Evolutionary conservation across 2,888 invertebrate genomes (phyloP), one percentile per base, ranked within the genome.

Genomic region (Tinea semifulvella): DNA sequence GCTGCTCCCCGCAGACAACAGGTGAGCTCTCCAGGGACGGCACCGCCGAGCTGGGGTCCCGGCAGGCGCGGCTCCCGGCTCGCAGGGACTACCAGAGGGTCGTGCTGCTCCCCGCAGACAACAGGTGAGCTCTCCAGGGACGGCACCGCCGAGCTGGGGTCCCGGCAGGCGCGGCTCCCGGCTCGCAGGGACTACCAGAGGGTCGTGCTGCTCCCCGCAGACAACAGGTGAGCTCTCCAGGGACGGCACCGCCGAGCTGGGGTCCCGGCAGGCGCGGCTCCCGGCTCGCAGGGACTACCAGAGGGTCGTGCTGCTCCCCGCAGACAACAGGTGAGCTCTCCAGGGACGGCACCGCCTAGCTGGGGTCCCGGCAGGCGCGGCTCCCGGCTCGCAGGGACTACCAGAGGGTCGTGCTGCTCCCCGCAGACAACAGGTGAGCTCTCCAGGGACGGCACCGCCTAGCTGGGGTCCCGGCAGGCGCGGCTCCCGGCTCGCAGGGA

Each of bases 171-270:
- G 51, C 90, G 92, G 58, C 90, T 89, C 83, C 85, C 60, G 38
- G 60, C 68, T 53, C 63, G 72, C 38, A 58, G 64, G 45, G 69
- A 68, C 70, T 67, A 65, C 65, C 71, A 69, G 63, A 71, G 76
- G 45, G 75, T 75, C 45, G 72, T 68, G 56, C 64, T 75, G 60
- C 73, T 71, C 27, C 44, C 35, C 17, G 26, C 38, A 63, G 70
- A 69, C 62, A 56, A 69, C 58, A 74, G 74, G 71, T 64, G 6
- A 42, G 25, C 25, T 96, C 54, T 89, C 90, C 46, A 91, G 92
- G 69, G 94, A 95, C 79, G 94, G 94, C 48, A 92, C 92, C 46
- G 92, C 94, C 25, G 91, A 93, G 43, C 82, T 95, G 54, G 93
- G 94, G 53, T 89, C 89, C 56, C 91, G 92, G 58, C 92, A 90